A percentile compares a stretch with the other conserved stretches of the same genome.
Evolutionary conservation across 2,888 invertebrate species (phyloP).

Genomic region (Tipula confusa): DNA sequence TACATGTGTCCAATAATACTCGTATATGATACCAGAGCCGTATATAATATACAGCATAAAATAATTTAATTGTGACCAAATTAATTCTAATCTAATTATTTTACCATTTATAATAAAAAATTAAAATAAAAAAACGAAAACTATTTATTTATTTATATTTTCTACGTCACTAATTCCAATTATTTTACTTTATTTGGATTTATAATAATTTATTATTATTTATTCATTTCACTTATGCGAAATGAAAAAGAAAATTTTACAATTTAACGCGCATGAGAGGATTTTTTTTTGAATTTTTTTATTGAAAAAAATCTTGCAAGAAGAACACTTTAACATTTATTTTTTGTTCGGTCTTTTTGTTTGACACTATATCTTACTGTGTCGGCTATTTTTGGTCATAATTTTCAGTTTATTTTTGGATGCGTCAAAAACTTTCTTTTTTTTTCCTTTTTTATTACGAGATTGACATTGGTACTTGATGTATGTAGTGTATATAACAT

Average conservation of each 20-base stretch:
- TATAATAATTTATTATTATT: not conserved
- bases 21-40: not conserved
- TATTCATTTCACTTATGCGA: constrained; percentile 25
- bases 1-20: not conserved
- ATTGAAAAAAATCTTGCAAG: not conserved
- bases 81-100: constrained; percentile 25
- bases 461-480: not conserved
- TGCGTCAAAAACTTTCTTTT: not conserved
- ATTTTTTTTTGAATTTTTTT: not conserved
- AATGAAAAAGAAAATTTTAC: not conserved
- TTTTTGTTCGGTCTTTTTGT: no score
- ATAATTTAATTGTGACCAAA: constrained; percentile 20
- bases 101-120: not conserved
- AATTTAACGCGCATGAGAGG: not conserved
- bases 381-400: constrained; percentile 1
- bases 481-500: not conserved
- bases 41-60: not conserved
- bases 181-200: constrained; percentile 3
- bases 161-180: constrained; percentile 20
- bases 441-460: not conserved
- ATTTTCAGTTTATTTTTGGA: not conserved
- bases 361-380: not conserved
- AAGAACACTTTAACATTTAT: not conserved
- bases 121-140: not conserved
- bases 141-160: not conserved